Conservation (phyloP, 2,888 invertebrate genomes). For the Electrophaes corylata region DNA sequence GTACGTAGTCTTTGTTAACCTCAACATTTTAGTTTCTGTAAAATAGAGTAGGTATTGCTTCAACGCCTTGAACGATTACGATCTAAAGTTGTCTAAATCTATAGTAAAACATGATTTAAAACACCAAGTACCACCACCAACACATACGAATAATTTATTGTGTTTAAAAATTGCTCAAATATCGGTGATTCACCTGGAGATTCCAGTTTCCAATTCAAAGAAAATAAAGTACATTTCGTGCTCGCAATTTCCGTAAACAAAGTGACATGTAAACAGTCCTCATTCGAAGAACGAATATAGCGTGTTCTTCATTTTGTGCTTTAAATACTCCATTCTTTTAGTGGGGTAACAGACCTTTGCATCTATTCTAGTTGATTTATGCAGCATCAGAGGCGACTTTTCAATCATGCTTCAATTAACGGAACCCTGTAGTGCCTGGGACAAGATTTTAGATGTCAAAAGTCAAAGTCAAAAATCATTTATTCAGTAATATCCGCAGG, state of each 20-base stretch:
- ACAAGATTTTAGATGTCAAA: no score
- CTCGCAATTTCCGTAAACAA: conserved; percentile 46
- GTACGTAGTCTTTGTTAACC: neutral
- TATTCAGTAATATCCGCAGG: no score
- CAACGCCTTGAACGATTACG: no score
- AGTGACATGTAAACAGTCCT: conserved; percentile 39
- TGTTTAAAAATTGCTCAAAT: conserved; percentile 40
- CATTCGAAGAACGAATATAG: conserved; percentile 20
- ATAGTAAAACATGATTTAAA: neutral
- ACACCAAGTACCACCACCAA: no score
- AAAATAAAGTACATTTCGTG: conserved; percentile 31
- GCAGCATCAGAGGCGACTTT: no score
- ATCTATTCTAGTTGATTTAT: no score
- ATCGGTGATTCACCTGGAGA: conserved; percentile 43
- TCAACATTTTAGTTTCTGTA: no score
- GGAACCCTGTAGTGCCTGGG: no score
- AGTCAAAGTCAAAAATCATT: no score
- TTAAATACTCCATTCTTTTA: conserved; percentile 18
- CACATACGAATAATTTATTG: conserved; percentile 37
- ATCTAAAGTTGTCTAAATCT: no score
- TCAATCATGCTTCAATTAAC: no score
- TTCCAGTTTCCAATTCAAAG: conserved; percentile 42
- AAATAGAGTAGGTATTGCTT: no score
- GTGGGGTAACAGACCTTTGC: neutral
- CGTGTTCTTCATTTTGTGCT: conserved; percentile 13